Base-by-base conservation (phyloP, 2,113 vertebrate genomes). In the Gadus macrocephalus region DNA sequence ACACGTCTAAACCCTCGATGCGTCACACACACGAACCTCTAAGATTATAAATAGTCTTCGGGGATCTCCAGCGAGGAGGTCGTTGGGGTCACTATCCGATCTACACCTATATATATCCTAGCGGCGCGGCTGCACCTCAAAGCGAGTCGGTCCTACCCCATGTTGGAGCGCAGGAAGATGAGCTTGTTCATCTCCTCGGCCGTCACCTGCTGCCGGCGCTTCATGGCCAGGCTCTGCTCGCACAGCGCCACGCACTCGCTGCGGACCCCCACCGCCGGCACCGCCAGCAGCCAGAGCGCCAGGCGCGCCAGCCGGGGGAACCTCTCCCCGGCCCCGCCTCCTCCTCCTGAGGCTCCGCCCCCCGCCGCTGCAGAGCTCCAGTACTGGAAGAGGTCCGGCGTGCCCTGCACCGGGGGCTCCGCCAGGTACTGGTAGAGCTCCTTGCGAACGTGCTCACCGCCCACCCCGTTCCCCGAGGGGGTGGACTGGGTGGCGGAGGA, bases 171-270 rank as follows among this genome's bases (percentile, higher is more conserved):
- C 87, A 99, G 93, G 88, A 99, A 99, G 92, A 99, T 96, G 64
- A 99, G 96, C 85, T 98, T 99, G 93, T 99, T 99, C 94, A 97
- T 97, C 78, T 98, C 96, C 88, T 99, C 97, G 0, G 94, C 92
- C 62, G 94, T 96, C 66, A 99, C 95, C 80, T 97, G 94, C 62
- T 96, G 93, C 86, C 92, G 93, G 90, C 93, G 91, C 86, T 96
- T 98, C 91, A 98, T 94, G 0, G 95, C 93, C 85, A 98, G 90
- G 5, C 95, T 95, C 87, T 99, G 96, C 86, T 98, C 94, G 61
- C 96, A 98, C 92, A 96, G 95, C 81, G 92, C 94, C 77, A 96
- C 91, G 74, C 95, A 98, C 80, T 96, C 95, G 0, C 91, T 93
- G 64, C 95, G 90, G 70, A 96, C 93, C 67, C 96, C 97, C 69